These are phyloP conservation scores for Brenthis hecate DNA, from an alignment of 2,888 invertebrate genomes.

Conservation along the genomic window DNA sequence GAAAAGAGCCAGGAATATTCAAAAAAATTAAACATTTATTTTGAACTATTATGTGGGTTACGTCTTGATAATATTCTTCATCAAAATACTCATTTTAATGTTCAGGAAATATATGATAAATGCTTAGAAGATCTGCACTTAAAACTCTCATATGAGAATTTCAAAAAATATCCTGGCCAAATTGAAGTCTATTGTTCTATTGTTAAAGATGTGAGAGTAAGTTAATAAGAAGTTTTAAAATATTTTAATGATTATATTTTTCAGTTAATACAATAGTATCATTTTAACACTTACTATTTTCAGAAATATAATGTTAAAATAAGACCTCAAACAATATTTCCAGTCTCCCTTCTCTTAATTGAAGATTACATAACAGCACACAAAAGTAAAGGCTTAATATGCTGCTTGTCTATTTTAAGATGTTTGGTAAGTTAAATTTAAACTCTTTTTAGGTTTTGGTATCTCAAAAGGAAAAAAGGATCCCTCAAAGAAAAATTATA, in stretches of 20 bases:
- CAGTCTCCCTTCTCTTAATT: constrained; percentile 59
- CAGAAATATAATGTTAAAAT: constrained; percentile 57
- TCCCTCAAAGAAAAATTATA: too few species aligned
- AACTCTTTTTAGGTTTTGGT: constrained; percentile 3
- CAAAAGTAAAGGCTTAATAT: constrained; percentile 62
- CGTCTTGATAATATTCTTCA: constrained; percentile 51
- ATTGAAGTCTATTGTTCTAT: constrained; percentile 62
- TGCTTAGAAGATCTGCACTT: constrained; percentile 58
- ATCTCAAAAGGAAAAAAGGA: background rate
- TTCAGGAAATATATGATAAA: constrained; percentile 62
- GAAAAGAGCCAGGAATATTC: constrained; percentile 49
- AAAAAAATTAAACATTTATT: constrained; percentile 51
- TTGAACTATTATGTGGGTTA: constrained; percentile 51
- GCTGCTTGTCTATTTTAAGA: constrained; percentile 56
- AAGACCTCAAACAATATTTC: constrained; percentile 57
- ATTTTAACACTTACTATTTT: constrained; percentile 42
- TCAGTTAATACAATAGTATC: background rate
- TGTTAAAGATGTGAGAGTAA: constrained; percentile 55
- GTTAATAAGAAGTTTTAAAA: constrained; percentile 12
- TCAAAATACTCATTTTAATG: constrained; percentile 47
- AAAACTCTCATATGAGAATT: constrained; percentile 57
- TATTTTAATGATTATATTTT: background rate
- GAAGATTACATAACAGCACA: constrained; percentile 62
- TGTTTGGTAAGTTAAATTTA: constrained; percentile 56
- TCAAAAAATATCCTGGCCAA: constrained; percentile 65